phyloP scores from a whole-genome alignment of 2,797 vertebrate species.

The Myotis planiceps region DNA sequence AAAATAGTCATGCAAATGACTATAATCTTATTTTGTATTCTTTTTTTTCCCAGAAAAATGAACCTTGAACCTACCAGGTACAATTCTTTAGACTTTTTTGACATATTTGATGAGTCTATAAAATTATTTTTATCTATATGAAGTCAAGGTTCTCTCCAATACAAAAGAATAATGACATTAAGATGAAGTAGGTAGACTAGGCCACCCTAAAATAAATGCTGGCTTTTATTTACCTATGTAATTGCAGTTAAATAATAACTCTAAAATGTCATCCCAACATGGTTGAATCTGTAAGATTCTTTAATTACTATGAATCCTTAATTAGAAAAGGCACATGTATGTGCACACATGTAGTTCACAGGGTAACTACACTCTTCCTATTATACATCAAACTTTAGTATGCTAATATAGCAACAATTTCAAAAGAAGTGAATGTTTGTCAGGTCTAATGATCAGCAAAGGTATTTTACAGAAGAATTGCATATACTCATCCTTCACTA shows the following conservation, averaged over 20 bases:
- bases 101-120: background rate
- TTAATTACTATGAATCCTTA: conserved; percentile 16
- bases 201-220: background rate
- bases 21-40: background rate
- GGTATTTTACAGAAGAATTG: background rate
- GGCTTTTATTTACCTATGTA: background rate
- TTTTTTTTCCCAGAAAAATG: background rate
- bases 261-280: background rate
- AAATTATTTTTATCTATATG: background rate
- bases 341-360: background rate
- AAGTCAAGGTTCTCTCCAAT: background rate
- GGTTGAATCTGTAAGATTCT: background rate
- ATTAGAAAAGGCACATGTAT: background rate
- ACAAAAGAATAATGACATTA: background rate
- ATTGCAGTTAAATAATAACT: background rate
- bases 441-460: background rate
- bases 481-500: background rate
- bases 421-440: background rate
- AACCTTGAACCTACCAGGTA: background rate
- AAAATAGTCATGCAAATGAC: background rate
- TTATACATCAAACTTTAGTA: background rate
- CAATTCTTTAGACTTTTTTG: background rate
- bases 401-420: background rate
- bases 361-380: background rate
- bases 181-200: background rate